phyloP scores from a whole-genome alignment of 2,113 vertebrate genomes.

The Sphyrna mokarran region DNA sequence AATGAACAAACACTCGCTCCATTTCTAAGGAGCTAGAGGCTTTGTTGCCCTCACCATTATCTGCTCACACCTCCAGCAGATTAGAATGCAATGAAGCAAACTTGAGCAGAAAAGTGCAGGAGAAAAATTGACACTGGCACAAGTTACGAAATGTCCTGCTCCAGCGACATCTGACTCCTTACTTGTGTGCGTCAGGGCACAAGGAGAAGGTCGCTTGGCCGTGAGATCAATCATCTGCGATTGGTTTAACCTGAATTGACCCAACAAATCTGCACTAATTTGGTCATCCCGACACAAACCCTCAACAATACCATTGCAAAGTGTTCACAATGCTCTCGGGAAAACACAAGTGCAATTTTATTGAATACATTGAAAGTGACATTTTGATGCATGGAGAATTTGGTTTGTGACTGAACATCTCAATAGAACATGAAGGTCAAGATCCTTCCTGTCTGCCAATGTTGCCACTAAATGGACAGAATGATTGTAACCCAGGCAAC shows the following conservation, averaged over 20 bases:
- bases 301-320: background rate
- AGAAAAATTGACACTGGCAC: background rate
- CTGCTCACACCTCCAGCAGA: background rate
- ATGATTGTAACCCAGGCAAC: slow-evolving; percentile 26
- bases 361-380: slow-evolving; percentile 18
- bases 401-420: slow-evolving; percentile 24
- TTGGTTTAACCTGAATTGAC: background rate
- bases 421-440: slow-evolving; percentile 34
- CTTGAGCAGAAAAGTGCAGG: background rate
- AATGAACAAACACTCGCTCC: background rate
- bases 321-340: background rate
- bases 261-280: background rate
- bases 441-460: slow-evolving; percentile 8
- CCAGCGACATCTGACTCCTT: background rate
- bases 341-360: background rate
- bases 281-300: background rate
- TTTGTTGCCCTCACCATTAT: background rate
- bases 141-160: background rate
- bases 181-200: background rate
- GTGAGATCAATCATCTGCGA: background rate
- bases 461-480: background rate
- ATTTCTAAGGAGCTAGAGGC: background rate
- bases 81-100: background rate
- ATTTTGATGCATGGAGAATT: slow-evolving; percentile 25
- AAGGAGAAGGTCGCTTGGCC: background rate